A percentile compares a stretch with the other conserved stretches of the same genome.
These are phyloP conservation scores for Malaclemys terrapin DNA, from an alignment of 2,113 vertebrate species.

Conservation along the genomic window DNA sequence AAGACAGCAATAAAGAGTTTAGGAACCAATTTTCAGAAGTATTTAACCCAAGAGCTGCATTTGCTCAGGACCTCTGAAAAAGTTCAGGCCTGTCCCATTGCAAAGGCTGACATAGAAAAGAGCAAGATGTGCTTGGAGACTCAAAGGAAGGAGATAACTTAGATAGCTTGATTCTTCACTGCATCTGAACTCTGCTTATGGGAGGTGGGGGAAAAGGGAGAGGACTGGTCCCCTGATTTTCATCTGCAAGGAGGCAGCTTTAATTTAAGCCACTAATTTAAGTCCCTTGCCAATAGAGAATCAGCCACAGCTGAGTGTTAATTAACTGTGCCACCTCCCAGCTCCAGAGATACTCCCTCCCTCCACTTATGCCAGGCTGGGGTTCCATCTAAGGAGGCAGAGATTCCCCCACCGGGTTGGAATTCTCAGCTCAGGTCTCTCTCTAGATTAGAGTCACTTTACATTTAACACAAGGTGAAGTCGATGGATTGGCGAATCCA, in stretches of 20 bases:
- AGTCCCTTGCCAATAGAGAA: no score
- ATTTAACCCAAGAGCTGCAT: neutral
- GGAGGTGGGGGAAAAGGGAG: no score
- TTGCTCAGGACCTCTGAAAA: neutral
- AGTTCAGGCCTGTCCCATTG: neutral
- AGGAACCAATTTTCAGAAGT: neutral
- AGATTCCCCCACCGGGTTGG: neutral
- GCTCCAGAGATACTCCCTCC: neutral
- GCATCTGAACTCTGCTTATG: neutral
- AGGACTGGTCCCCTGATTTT: neutral
- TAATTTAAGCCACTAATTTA: neutral
- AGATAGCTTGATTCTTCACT: neutral
- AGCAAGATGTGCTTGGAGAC: neutral
- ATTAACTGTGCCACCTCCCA: neutral
- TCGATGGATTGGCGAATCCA: neutral
- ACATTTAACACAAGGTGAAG: neutral
- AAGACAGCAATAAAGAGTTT: neutral
- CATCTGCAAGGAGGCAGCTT: neutral
- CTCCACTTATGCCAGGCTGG: neutral
- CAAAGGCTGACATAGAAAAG: neutral
- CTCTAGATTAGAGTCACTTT: neutral
- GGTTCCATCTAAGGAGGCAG: neutral
- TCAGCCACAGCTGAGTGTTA: neutral
- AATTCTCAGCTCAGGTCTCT: neutral
- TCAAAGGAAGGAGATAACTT: neutral